Conservation (phyloP, 2,113 vertebrate genomes). For the Menidia beryllina region DNA sequence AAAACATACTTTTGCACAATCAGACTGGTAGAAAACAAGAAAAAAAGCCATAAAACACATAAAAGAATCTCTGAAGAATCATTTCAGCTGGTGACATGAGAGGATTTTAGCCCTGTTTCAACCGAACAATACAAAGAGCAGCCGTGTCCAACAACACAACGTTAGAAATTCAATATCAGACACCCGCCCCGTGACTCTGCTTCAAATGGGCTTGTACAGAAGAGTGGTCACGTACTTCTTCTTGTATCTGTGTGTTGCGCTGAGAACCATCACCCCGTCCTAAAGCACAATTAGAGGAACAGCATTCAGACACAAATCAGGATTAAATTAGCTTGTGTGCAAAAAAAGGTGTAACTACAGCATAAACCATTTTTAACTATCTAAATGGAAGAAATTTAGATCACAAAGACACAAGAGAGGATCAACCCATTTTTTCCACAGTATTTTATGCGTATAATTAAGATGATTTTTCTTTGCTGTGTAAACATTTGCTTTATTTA, state of each 20-base stretch:
- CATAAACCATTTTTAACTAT: neutral
- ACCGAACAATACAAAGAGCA: conserved; percentile 13
- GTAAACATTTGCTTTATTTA: neutral
- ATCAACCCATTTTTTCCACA: neutral
- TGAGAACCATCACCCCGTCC: conserved; percentile 99
- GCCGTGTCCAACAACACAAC: conserved; percentile 6
- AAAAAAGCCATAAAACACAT: too few species aligned
- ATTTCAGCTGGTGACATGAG: conserved; percentile 1
- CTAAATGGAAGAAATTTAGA: too few species aligned
- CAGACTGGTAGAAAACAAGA: neutral
- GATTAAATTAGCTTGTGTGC: neutral
- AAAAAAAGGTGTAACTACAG: neutral
- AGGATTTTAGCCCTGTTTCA: neutral
- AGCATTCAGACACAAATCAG: neutral
- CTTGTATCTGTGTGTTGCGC: conserved; percentile 96
- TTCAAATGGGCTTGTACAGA: conserved; percentile 96
- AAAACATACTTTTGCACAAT: neutral
- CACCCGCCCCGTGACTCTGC: neutral
- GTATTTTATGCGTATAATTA: neutral
- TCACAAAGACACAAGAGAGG: neutral
- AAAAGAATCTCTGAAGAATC: neutral
- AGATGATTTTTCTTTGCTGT: neutral
- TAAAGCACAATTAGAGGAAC: conserved; percentile 63
- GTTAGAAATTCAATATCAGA: conserved; percentile 21
- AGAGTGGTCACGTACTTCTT: conserved; percentile 98